These are phyloP conservation scores for Microcebus tavaratra DNA, from an alignment of 2,113 vertebrate species.

Conservation along the genomic window DNA sequence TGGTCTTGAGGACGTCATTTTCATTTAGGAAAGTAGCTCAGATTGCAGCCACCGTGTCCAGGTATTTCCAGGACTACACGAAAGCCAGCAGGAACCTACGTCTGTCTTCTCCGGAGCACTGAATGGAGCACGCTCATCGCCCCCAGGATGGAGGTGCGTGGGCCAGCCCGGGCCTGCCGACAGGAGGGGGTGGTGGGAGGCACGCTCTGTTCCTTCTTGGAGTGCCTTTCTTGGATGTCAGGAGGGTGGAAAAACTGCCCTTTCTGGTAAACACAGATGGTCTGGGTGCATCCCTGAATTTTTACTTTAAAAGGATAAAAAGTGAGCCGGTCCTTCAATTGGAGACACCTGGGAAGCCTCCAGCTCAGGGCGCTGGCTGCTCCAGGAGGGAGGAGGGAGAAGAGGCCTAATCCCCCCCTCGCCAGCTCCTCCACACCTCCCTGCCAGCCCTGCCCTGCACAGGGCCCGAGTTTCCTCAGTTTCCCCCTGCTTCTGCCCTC, in stretches of 20 bases:
- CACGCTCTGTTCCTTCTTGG: background rate
- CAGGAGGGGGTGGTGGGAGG: background rate
- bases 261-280: slow-evolving; percentile 42
- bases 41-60: background rate
- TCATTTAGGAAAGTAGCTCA: background rate
- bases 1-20: background rate
- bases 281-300: background rate
- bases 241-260: background rate
- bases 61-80: background rate
- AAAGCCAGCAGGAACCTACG: rapidly evolving
- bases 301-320: slow-evolving; percentile 69
- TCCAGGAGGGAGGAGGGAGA: rapidly evolving
- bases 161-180: background rate
- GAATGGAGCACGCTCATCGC: background rate
- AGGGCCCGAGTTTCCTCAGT: rapidly evolving
- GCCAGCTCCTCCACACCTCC: too few relatives aligned
- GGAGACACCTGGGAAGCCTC: background rate
- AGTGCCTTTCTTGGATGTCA: background rate
- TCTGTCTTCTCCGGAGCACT: background rate
- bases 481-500: background rate
- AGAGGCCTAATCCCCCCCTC: too few relatives aligned
- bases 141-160: background rate
- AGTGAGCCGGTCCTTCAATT: background rate
- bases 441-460: background rate
- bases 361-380: background rate